phyloP scores from a whole-genome alignment of 2,888 invertebrate species.

The Drosophila monieri region DNA sequence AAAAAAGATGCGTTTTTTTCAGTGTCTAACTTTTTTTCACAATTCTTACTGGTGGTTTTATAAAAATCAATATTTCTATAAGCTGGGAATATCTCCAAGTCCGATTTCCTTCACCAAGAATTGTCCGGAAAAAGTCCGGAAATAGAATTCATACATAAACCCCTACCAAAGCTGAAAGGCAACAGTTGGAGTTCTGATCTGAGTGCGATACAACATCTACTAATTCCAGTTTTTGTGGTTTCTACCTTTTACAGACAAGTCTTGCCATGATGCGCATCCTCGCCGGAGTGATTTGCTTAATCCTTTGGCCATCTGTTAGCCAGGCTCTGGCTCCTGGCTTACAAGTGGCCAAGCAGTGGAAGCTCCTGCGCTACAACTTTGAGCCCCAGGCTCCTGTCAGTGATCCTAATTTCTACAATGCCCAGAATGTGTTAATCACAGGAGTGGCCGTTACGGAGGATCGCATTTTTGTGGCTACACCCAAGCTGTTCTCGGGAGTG shows the following conservation, averaged over 20 bases:
- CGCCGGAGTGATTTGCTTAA: slow-evolving; percentile 30
- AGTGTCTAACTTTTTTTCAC: background rate
- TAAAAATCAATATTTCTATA: slow-evolving; percentile 1
- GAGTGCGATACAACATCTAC: slow-evolving; percentile 10
- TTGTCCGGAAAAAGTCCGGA: slow-evolving; percentile 23
- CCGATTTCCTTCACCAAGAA: slow-evolving; percentile 19
- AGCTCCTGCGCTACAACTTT: slow-evolving; percentile 87
- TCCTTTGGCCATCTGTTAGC: slow-evolving; percentile 42
- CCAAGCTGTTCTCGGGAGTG: slow-evolving; percentile 90
- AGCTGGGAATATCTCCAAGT: slow-evolving; percentile 23
- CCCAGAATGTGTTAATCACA: slow-evolving; percentile 90
- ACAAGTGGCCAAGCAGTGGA: slow-evolving; percentile 89
- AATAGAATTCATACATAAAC: slow-evolving; percentile 36
- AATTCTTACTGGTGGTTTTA: background rate
- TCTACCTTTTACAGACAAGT: slow-evolving; percentile 22
- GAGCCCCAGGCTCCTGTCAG: slow-evolving; percentile 86
- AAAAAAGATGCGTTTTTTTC: background rate
- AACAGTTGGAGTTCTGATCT: slow-evolving; percentile 17
- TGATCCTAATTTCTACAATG: slow-evolving; percentile 85
- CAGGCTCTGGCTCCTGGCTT: slow-evolving; percentile 72
- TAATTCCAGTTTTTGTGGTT: slow-evolving; percentile 11
- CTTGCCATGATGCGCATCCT: slow-evolving; percentile 49
- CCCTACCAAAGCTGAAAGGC: background rate
- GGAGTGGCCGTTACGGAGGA: slow-evolving; percentile 90
- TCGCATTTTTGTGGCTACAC: slow-evolving; percentile 90